A percentile compares a stretch with the other conserved stretches of the same genome.
Evolutionary conservation across 2,888 invertebrate genomes (phyloP).

Genomic region (Elysia crispata): DNA sequence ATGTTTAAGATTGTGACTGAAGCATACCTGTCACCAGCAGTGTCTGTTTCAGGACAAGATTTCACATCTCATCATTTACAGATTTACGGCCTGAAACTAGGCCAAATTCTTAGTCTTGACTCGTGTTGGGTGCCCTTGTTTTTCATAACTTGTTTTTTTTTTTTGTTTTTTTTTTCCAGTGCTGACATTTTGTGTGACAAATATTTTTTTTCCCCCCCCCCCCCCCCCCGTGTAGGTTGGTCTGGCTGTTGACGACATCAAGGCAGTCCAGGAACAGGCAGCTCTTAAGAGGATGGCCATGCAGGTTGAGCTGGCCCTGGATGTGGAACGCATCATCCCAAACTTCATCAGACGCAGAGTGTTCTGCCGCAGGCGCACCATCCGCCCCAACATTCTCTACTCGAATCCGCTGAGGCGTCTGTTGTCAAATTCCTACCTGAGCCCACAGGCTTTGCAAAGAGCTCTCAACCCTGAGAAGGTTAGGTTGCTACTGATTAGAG

Average conservation of each 20-base stretch:
- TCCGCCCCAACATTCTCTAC: conserved; percentile 72
- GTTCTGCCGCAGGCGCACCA: conserved; percentile 65
- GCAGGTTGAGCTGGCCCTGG: conserved; percentile 78
- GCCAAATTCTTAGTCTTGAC: too few species aligned
- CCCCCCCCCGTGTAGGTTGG: conserved; percentile 74
- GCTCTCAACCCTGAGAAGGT: conserved; percentile 75
- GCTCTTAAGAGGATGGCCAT: conserved; percentile 77
- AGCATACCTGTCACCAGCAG: too few species aligned
- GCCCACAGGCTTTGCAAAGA: conserved; percentile 65
- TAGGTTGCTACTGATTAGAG: too few species aligned
- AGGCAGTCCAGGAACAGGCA: conserved; percentile 79
- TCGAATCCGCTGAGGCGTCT: conserved; percentile 56
- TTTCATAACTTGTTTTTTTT: too few species aligned
- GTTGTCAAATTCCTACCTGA: conserved; percentile 60
- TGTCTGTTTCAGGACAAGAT: too few species aligned
- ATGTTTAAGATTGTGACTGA: too few species aligned
- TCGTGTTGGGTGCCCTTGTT: too few species aligned
- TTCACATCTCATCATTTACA: too few species aligned
- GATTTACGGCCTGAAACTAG: too few species aligned
- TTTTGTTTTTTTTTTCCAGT: too few species aligned
- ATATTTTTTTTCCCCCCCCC: too few species aligned
- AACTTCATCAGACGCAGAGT: conserved; percentile 74
- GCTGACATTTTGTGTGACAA: too few species aligned
- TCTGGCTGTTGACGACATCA: conserved; percentile 80
- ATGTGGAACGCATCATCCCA: conserved; percentile 78